Base-by-base conservation (phyloP, 2,797 vertebrate genomes). In the Hylomyscus alleni region DNA sequence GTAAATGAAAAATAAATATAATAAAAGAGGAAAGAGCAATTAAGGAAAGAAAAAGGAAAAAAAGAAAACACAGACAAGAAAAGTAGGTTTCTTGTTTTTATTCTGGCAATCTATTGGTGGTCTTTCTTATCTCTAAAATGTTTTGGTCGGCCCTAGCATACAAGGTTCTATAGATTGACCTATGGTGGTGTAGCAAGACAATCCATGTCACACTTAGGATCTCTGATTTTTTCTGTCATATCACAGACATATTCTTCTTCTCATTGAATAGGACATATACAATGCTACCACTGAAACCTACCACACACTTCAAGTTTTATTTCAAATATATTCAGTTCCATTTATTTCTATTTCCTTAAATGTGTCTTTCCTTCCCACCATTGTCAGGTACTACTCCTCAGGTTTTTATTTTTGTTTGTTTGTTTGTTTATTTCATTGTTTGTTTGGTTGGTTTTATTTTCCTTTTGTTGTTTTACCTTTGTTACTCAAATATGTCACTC, bases 171-270 rank as follows among this genome's bases (percentile, higher is more conserved):
- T 17, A 14, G 17, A 1, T n/a, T 40, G 20, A 22, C 22, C 47
- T 62, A 13, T 0, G 52, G 29, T 4, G 1, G 1, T 0, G 12
- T 2, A 4, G 3, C 67, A 89, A 37, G 26, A 10, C 19, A 40
- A 40, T 17, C 54, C 7, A 67, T 24, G 50, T 58, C 29, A 67
- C 17, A 29, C 8, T 31, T 31, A 3, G 24, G 47, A 73, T 40
- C 52, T 95, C 29, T 20, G 31, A 47, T 65, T 31, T 65, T 20
- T 54, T 11, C 15, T 13, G 22, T 4, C 9, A 6, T 1, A 1
- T 67, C 47, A 81, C 86, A 50, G 1, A 50, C 3, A 91, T 6
- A 7, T 14, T 86, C 9, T 84, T 37, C 37, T 69, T 86, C 6
- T 76, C 1, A 14, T 3, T 89, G 31, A 85, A 73, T 40, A 91